These are phyloP conservation scores for Diorhabda elongata DNA, from an alignment of 1,140 invertebrate species.

Conservation along the genomic window DNA sequence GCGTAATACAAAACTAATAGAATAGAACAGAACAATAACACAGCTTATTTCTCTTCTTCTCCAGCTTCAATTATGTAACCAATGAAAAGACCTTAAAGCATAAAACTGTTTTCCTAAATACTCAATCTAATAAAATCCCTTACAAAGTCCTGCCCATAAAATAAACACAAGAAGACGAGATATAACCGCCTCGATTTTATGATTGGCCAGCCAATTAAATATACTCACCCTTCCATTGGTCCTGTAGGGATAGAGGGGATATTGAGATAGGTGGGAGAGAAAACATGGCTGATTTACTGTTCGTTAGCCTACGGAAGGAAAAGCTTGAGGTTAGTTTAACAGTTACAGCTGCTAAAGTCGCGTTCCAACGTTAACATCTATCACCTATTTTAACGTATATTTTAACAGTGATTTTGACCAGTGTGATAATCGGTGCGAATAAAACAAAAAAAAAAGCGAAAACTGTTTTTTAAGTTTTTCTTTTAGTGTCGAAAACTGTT, in stretches of 20 bases:
- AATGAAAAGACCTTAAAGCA: conserved; percentile 40
- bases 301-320: conserved; percentile 25
- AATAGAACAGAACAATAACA: conserved; percentile 21
- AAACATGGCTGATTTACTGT: conserved; percentile 47
- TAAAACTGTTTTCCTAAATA: conserved; percentile 45
- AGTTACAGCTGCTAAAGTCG: conserved; percentile 25
- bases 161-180: conserved; percentile 39
- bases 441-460: neutral
- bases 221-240: conserved; percentile 27
- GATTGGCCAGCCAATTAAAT: conserved; percentile 33
- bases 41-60: conserved; percentile 28
- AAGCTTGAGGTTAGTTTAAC: conserved; percentile 40
- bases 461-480: neutral
- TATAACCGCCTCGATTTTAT: conserved; percentile 27
- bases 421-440: neutral
- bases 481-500: too few species aligned
- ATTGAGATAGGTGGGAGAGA: conserved; percentile 30
- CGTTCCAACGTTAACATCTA: too few species aligned
- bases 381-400: too few species aligned
- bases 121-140: conserved; percentile 45
- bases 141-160: conserved; percentile 43
- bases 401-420: neutral
- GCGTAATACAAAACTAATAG: conserved; percentile 18
- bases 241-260: conserved; percentile 22
- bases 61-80: conserved; percentile 39